Percentiles rank a stretch among this genome's conserved stretches.
phyloP scores from a whole-genome alignment of 1,140 invertebrate species.

The Drosophila ironensis region DNA sequence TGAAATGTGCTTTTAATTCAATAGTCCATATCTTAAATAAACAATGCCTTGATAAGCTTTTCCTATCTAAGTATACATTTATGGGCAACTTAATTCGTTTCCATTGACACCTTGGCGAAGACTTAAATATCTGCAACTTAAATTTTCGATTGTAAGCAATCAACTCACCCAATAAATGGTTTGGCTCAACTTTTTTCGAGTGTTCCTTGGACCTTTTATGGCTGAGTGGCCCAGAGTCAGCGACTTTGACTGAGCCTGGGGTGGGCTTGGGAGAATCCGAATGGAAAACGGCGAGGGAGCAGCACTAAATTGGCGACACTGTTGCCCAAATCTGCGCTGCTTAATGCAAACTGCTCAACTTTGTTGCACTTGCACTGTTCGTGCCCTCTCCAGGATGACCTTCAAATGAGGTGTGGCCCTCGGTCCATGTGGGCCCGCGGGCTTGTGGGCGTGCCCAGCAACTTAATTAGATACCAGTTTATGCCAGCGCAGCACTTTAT shows the following conservation, averaged over 20 bases:
- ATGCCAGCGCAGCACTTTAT: slow-evolving; percentile 49
- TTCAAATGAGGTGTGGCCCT: slow-evolving; percentile 44
- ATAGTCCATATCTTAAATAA: no score
- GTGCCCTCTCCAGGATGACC: slow-evolving; percentile 44
- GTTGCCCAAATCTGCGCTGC: slow-evolving; percentile 71
- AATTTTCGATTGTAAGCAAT: no score
- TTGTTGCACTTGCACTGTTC: slow-evolving; percentile 55
- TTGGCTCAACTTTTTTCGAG: not conserved
- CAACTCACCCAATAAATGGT: no score
- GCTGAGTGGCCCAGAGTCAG: slow-evolving; percentile 35
- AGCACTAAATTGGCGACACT: slow-evolving; percentile 68
- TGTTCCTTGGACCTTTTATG: slow-evolving; percentile 34
- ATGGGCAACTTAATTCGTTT: no score
- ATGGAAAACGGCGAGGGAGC: not conserved
- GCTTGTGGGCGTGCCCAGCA: slow-evolving; percentile 14
- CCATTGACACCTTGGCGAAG: no score
- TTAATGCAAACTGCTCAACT: slow-evolving; percentile 66
- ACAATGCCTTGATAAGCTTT: no score
- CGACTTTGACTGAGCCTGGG: no score
- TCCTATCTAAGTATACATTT: no score
- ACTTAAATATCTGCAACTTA: no score
- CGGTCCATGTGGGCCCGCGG: slow-evolving; percentile 2
- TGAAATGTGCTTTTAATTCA: no score
- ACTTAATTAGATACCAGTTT: slow-evolving; percentile 64
- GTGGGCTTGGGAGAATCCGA: not conserved